phyloP scores from a whole-genome alignment of 2,888 invertebrate genomes.

The Catocala fraxini region DNA sequence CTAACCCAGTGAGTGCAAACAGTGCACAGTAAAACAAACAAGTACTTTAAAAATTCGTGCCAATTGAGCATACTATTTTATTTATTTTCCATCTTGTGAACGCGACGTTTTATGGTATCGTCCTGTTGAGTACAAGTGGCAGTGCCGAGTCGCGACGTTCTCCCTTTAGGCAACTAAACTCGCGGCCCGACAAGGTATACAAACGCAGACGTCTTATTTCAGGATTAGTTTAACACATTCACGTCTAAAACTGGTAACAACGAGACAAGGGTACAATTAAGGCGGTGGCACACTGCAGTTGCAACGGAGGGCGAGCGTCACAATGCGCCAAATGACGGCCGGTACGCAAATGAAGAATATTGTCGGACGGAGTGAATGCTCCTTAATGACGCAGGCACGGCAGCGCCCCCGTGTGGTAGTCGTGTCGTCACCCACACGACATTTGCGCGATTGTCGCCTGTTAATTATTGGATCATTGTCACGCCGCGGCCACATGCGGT shows the following conservation, averaged over 20 bases:
- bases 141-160: too few relatives aligned
- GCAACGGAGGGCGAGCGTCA: slow-evolving; percentile 75
- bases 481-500: slow-evolving; percentile 30
- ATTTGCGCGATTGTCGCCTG: slow-evolving; percentile 79
- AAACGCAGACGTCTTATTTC: slow-evolving; percentile 44
- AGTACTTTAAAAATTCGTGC: too few relatives aligned
- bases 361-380: slow-evolving; percentile 85
- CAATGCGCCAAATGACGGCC: slow-evolving; percentile 85
- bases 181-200: neutral
- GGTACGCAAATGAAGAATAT: slow-evolving; percentile 86
- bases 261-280: slow-evolving; percentile 85
- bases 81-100: slow-evolving; percentile 1
- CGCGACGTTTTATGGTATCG: too few relatives aligned
- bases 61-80: neutral
- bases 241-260: slow-evolving; percentile 48
- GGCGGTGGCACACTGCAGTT: slow-evolving; percentile 75
- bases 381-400: slow-evolving; percentile 80
- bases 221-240: slow-evolving; percentile 53
- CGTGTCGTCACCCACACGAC: slow-evolving; percentile 67
- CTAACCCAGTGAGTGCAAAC: too few relatives aligned
- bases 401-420: slow-evolving; percentile 63
- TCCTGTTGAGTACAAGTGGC: neutral
- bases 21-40: too few relatives aligned
- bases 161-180: neutral
- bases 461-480: slow-evolving; percentile 79